A percentile compares a stretch with the other conserved stretches of the same genome.
Conservation (phyloP, 2,888 invertebrate genomes). For the Lasioglossum oenotherae region DNA sequence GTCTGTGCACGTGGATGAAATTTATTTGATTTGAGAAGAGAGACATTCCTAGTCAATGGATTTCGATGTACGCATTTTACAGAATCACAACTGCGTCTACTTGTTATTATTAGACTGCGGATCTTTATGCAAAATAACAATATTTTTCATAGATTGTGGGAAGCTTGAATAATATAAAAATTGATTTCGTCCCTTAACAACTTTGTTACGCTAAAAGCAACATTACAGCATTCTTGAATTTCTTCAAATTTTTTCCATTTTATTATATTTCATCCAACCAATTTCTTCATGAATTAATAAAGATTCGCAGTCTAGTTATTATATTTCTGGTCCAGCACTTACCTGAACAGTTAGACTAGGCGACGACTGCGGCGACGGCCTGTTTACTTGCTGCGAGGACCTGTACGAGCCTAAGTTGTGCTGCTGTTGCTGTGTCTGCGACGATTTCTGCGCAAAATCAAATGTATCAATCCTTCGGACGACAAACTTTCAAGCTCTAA, state of each 20-base stretch:
- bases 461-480: background rate
- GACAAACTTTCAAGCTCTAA: background rate
- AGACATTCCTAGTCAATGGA: background rate
- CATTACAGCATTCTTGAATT: too few relatives aligned
- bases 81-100: background rate
- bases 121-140: too few relatives aligned
- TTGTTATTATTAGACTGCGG: background rate
- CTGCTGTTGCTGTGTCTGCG: constrained; percentile 85
- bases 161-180: too few relatives aligned
- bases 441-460: constrained; percentile 68
- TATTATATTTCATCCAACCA: too few relatives aligned
- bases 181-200: too few relatives aligned
- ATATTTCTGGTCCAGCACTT: constrained; percentile 46
- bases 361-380: constrained; percentile 86
- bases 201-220: too few relatives aligned
- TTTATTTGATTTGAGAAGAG: background rate
- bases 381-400: constrained; percentile 84
- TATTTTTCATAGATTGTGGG: too few relatives aligned
- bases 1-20: background rate
- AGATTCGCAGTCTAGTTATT: too few relatives aligned
- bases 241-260: too few relatives aligned
- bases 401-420: constrained; percentile 84
- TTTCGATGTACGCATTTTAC: background rate
- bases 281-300: too few relatives aligned
- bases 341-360: constrained; percentile 85